A percentile compares a stretch with the other conserved stretches of the same genome.
Evolutionary conservation across 2,888 invertebrate genomes (phyloP).

Genomic region (Drosophila fulvimacula): DNA sequence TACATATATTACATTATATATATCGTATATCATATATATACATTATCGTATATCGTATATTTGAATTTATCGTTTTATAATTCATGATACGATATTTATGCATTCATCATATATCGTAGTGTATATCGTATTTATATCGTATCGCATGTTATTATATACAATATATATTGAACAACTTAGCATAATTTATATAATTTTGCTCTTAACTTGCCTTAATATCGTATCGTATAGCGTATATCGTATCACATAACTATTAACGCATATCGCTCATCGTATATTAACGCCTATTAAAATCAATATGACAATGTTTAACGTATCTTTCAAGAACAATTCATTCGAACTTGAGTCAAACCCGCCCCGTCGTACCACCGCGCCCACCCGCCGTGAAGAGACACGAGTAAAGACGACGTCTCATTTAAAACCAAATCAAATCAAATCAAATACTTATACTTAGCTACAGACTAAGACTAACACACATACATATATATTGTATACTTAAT

Average conservation of each 20-base stretch:
- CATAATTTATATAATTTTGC: neutral
- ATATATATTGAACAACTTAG: neutral
- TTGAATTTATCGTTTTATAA: too few relatives aligned
- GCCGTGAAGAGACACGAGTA: conserved; percentile 18
- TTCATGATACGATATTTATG: too few relatives aligned
- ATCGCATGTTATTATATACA: neutral
- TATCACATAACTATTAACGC: too few relatives aligned
- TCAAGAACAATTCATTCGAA: conserved; percentile 20
- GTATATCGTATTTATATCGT: neutral
- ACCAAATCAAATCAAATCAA: conserved; percentile 27
- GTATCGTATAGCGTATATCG: neutral
- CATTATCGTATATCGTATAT: neutral
- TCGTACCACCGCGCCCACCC: too few relatives aligned
- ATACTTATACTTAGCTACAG: conserved; percentile 1
- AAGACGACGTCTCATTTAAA: conserved; percentile 31
- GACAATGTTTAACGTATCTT: neutral
- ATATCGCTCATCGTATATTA: neutral
- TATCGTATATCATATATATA: neutral
- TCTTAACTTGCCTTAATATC: neutral
- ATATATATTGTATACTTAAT: conserved; percentile 39
- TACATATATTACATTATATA: too few relatives aligned
- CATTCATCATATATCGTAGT: neutral
- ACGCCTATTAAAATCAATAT: conserved; percentile 6
- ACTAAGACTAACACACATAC: neutral
- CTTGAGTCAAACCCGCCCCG: conserved; percentile 27